Base-by-base conservation (phyloP, 2,113 vertebrate species). In the Heteronetta atricapilla region DNA sequence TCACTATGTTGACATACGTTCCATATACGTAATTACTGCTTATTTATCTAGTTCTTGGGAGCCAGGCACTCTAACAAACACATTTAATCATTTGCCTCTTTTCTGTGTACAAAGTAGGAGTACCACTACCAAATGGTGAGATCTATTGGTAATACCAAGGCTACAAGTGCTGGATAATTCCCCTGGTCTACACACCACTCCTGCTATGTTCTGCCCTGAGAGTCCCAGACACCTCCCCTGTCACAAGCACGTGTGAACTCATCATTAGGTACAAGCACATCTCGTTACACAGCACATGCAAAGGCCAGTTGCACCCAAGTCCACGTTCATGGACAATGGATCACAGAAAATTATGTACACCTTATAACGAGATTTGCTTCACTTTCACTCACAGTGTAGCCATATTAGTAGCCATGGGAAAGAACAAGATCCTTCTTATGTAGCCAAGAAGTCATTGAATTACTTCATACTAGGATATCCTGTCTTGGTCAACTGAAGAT, bases 241-340 rank as follows among this genome's bases (percentile, higher is more conserved):
- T 21, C 52, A 11, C 21, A 19, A n/a, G 9, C 34, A 66, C 50
- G 59, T 2, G 25, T 2, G 18, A 79, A 26, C 38, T 53, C 59
- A 34, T 40, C 38, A 21, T 2, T 28, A 5, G 0, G 34, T 29
- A 18, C 13, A 13, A 3, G 4, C 11, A 0, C 8, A 26, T n/a
- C 40, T 34, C 40, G 10, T 13, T 22, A 38, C 44, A 16, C 3
- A 1, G 52, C 26, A 13, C 1, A 10, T 2, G 40, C 33, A 46
- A 52, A 28, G 44, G 13, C 16, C 67, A 68, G 23, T 0, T 38
- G 53, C 16, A 48, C 1, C 0, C n/a, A 33, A 60, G 48, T 12
- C 50, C 63, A 14, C 2, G 0, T 36, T 31, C 20, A 8, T 1
- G 6, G 70, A n/a, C 31, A 29, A 44, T 0, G 9, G 18, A 19